Evolutionary conservation across 2,888 invertebrate species (phyloP).

Genomic region (Neoascia interrupta): DNA sequence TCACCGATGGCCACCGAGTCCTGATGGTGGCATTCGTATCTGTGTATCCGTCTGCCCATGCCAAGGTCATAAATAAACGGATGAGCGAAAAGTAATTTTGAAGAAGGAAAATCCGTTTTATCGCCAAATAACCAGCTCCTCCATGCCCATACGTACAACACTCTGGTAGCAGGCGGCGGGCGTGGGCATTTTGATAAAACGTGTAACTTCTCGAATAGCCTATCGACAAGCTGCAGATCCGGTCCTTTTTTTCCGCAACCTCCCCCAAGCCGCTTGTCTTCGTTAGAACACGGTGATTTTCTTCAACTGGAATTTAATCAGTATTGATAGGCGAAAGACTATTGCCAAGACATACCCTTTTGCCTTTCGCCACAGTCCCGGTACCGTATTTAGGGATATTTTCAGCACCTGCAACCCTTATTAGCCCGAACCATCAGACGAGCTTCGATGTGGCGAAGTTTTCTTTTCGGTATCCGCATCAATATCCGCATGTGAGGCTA

Average conservation of each 20-base stretch:
- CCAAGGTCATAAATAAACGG: constrained; percentile 51
- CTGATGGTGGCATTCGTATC: background rate
- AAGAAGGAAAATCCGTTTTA: constrained; percentile 53
- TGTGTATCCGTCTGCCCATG: constrained; percentile 6
- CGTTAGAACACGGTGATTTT: constrained; percentile 14
- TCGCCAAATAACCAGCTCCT: constrained; percentile 20
- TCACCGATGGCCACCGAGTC: background rate
- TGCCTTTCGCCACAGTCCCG: background rate
- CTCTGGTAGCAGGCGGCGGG: background rate
- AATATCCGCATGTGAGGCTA: constrained; percentile 31
- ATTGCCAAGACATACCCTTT: no score
- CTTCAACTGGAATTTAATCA: constrained; percentile 42
- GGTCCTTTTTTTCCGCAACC: background rate
- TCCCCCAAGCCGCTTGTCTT: background rate
- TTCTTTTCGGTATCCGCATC: constrained; percentile 34
- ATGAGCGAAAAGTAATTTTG: constrained; percentile 58
- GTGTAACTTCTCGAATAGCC: constrained; percentile 31
- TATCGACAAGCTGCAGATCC: constrained; percentile 39
- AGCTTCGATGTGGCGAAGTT: background rate
- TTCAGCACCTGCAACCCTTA: constrained; percentile 47
- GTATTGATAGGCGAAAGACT: no score
- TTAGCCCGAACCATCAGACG: constrained; percentile 18
- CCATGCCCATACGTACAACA: background rate
- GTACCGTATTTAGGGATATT: constrained; percentile 24
- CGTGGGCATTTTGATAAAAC: constrained; percentile 25